phyloP scores from a whole-genome alignment of 1,140 invertebrate genomes.

The Metopolophium dirhodum region DNA sequence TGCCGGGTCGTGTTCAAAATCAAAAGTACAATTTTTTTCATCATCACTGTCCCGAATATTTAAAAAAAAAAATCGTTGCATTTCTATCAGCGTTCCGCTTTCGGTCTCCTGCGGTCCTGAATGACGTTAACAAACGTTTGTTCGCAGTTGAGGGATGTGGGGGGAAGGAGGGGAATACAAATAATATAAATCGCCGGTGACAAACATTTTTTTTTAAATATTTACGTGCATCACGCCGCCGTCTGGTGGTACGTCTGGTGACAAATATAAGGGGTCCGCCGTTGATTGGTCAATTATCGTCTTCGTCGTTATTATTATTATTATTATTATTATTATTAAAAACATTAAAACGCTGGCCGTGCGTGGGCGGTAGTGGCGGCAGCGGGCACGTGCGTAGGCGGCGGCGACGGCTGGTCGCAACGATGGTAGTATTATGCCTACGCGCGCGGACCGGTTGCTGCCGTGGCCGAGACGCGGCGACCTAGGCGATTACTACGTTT shows the following conservation, averaged over 20 bases:
- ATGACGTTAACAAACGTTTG: not conserved
- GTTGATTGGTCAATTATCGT: conserved; percentile 26
- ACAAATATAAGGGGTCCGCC: not conserved
- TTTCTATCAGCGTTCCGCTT: not conserved
- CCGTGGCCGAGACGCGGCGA: not conserved
- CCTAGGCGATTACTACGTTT: not conserved
- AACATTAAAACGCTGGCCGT: not conserved
- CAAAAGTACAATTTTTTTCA: not conserved
- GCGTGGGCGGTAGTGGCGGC: conserved; percentile 21
- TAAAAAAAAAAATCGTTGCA: too few relatives aligned
- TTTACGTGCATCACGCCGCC: not conserved
- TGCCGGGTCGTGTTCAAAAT: not conserved
- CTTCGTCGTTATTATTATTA: conserved; percentile 2
- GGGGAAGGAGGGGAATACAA: not conserved
- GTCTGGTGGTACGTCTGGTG: not conserved
- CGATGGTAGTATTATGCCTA: not conserved
- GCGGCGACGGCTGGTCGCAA: not conserved
- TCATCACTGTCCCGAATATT: not conserved
- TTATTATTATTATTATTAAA: conserved; percentile 33
- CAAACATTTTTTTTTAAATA: not conserved
- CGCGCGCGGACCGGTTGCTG: conserved; percentile 23
- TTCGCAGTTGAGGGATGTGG: not conserved
- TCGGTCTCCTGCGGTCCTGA: not conserved
- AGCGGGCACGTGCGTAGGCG: not conserved
- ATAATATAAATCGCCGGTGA: not conserved